Evolutionary conservation across 2,888 invertebrate species (phyloP).

Genomic region (Lepetodrilus schrolli): DNA sequence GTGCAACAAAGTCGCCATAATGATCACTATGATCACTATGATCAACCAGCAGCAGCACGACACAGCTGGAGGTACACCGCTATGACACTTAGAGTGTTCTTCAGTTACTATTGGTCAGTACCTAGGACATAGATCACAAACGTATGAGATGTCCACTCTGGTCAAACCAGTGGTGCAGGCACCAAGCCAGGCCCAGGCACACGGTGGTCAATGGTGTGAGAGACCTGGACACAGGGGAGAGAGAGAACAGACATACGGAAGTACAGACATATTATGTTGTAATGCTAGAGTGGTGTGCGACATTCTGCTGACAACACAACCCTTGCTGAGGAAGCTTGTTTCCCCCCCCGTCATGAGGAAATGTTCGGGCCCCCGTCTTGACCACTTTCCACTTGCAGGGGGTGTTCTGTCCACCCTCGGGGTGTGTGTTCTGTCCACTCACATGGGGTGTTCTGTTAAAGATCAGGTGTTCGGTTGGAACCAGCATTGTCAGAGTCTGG

Average conservation of each 20-base stretch:
- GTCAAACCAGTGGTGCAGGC: slow-evolving; percentile 11
- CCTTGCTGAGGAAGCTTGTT: not conserved
- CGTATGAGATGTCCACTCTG: slow-evolving; percentile 12
- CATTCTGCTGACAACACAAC: not conserved
- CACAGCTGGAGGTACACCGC: too few relatives aligned
- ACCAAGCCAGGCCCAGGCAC: slow-evolving; percentile 9
- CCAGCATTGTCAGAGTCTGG: not conserved
- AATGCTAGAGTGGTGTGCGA: slow-evolving; percentile 11
- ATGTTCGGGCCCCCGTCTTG: too few relatives aligned
- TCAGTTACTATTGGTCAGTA: slow-evolving; percentile 15
- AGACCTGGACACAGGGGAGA: not conserved
- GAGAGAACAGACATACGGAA: not conserved
- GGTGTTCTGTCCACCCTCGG: too few relatives aligned
- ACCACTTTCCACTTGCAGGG: too few relatives aligned
- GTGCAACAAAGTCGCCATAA: too few relatives aligned
- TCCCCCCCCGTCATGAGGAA: too few relatives aligned
- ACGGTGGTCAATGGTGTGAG: not conserved
- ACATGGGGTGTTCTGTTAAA: not conserved
- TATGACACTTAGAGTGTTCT: slow-evolving; percentile 24
- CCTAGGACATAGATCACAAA: slow-evolving; percentile 23
- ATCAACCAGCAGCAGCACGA: too few relatives aligned
- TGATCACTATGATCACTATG: too few relatives aligned
- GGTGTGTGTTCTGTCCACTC: too few relatives aligned
- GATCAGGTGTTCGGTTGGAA: not conserved
- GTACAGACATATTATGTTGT: slow-evolving; percentile 19